Conservation (phyloP, 2,797 vertebrate species). For the Acomys russatus region DNA sequence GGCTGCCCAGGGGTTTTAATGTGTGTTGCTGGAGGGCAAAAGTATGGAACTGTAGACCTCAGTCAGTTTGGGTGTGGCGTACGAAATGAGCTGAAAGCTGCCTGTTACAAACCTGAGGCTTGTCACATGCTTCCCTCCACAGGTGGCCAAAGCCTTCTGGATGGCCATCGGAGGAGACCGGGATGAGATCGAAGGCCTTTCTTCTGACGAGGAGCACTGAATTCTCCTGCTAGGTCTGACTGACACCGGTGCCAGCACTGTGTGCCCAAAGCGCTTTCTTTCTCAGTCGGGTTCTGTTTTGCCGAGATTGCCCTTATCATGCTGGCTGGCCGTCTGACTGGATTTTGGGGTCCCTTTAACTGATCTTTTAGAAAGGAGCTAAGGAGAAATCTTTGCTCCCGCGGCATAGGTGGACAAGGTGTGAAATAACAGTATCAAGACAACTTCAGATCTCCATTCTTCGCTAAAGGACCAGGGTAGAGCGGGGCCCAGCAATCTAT, state of each 20-base stretch:
- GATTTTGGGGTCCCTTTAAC: not conserved
- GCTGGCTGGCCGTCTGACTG: not conserved
- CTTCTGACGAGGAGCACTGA: constrained; percentile 97
- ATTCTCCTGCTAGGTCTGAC: not conserved
- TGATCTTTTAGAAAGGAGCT: not conserved
- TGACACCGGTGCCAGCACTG: not conserved
- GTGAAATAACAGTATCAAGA: not conserved
- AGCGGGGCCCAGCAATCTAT: not conserved
- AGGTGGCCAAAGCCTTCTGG: constrained; percentile 99
- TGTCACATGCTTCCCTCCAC: constrained; percentile 57
- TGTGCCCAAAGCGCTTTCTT: not conserved
- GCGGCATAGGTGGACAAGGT: not conserved
- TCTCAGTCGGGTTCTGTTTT: not conserved
- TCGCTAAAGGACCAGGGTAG: not conserved
- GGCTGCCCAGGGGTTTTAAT: not conserved
- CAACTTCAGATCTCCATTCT: not conserved
- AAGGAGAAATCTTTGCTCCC: constrained; percentile 21
- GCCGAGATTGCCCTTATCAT: not conserved
- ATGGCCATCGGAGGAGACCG: constrained; percentile 98
- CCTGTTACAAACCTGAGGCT: constrained; percentile 21
- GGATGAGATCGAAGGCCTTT: constrained; percentile 97
- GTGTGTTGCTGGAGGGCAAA: not conserved
- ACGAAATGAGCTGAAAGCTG: not conserved
- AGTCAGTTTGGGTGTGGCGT: not conserved
- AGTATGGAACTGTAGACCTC: not conserved